Conservation (phyloP, 2,113 vertebrate genomes). For the Agapornis roseicollis region DNA sequence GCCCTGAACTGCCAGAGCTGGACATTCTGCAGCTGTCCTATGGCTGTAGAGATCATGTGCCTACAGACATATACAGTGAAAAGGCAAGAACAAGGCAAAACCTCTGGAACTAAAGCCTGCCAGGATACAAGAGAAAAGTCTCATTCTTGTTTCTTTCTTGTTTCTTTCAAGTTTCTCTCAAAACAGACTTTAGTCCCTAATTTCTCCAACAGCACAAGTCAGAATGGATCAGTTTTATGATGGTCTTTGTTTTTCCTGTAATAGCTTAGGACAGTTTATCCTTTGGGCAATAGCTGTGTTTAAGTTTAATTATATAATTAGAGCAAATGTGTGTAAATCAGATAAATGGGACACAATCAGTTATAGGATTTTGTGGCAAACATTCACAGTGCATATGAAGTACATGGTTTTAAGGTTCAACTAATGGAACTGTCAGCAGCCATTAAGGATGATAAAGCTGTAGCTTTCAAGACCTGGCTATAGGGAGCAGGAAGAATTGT, state of each 20-base stretch:
- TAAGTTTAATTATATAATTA: slow-evolving; percentile 24
- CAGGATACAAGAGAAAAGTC: background rate
- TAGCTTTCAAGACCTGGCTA: background rate
- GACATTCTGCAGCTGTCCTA: background rate
- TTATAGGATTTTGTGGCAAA: background rate
- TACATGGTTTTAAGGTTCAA: background rate
- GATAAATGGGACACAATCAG: background rate
- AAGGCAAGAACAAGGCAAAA: background rate
- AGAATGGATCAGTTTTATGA: background rate
- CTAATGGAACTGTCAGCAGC: slow-evolving; percentile 29
- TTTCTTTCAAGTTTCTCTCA: background rate
- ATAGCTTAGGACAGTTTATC: background rate
- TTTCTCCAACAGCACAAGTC: background rate
- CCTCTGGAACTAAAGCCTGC: background rate
- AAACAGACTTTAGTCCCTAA: background rate
- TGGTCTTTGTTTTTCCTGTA: background rate
- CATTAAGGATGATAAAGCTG: slow-evolving; percentile 2
- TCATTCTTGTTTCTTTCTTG: background rate
- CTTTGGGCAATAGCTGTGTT: slow-evolving; percentile 20
- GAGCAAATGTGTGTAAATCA: slow-evolving; percentile 1
- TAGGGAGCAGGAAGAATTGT: background rate
- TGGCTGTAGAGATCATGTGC: background rate
- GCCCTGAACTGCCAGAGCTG: background rate
- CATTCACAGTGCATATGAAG: background rate
- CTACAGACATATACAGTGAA: background rate